Evolutionary conservation across 1,140 invertebrate species (phyloP), one percentile per base, ranked within the genome.

Genomic region (Drosophila baimaii): DNA sequence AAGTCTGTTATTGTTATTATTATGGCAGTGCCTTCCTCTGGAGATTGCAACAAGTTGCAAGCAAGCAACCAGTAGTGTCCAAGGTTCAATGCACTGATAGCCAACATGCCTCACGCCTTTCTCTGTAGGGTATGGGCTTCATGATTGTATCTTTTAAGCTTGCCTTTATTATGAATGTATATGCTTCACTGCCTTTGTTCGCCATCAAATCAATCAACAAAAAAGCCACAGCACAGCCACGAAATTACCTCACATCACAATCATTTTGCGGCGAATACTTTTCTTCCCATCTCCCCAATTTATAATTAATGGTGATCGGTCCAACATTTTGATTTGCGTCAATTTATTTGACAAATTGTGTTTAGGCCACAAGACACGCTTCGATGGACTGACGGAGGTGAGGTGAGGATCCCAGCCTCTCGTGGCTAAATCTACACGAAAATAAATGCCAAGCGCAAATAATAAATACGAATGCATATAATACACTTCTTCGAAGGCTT

Each of bases 261-360:
- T 69, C 25, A 37, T 29, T 65, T 79, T 66, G 33, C 15, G 55
- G 63, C 27, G 46, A 70, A 75, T 70, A 21, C 41, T 35, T 61
- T 52, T 63, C n/a, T n/a, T 43, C 25, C 41, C 49, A 33, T 62
- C 31, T 68, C 19, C 23, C 54, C 72, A 66, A 64, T 77, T 81
- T 62, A 68, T 84, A 80, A 84, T 83, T 84, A 84, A 83, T 83
- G 65, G 65, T 76, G 65, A 70, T 76, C 55, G 49, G 68, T 61
- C 31, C 35, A 75, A 61, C 43, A 66, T 39, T 61, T 83, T 75
- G 61, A 75, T 84, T 79, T 71, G 58, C 70, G 66, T 83, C 77
- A 84, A 77, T 83, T 77, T 79, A 63, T 77, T 79, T 79, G 56
- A 61, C 76, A 84, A 78, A 78, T 78, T 79, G 75, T 44, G 44